A percentile compares a stretch with the other conserved stretches of the same genome.
Conservation (phyloP, 2,797 vertebrate genomes). For the Tolypeutes matacus region DNA sequence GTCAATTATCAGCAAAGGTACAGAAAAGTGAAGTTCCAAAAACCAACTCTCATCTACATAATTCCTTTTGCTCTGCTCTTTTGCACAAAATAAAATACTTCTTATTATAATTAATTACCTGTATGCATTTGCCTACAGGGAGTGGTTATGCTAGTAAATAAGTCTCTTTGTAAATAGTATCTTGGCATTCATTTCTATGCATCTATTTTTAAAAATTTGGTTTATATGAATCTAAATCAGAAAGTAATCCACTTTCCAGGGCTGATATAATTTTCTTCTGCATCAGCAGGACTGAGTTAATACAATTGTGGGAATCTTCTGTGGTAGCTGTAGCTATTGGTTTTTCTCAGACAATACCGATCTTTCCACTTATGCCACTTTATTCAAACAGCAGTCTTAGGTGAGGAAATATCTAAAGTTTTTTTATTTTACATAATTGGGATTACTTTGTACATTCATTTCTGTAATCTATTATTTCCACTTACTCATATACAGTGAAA, state of each 20-base stretch:
- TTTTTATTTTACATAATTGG: slow-evolving; percentile 27
- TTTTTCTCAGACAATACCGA: neutral
- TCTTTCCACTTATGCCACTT: neutral
- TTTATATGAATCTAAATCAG: neutral
- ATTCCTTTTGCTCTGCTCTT: slow-evolving; percentile 27
- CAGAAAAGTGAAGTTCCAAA: neutral
- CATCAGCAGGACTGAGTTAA: neutral
- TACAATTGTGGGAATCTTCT: neutral
- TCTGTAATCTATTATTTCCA: slow-evolving; percentile 46
- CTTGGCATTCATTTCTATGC: slow-evolving; percentile 46
- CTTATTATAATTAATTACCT: neutral
- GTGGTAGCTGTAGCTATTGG: neutral
- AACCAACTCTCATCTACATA: neutral
- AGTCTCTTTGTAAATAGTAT: neutral
- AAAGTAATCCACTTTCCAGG: neutral
- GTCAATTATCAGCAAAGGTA: neutral
- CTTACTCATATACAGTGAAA: neutral
- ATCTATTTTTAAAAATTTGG: neutral
- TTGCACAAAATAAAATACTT: neutral
- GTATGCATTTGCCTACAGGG: neutral
- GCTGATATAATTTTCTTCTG: neutral
- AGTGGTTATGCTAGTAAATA: neutral
- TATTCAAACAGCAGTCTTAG: slow-evolving; percentile 7
- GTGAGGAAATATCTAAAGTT: neutral
- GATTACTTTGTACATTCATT: slow-evolving; percentile 27